Conservation (phyloP, 1,140 invertebrate genomes). For the Drosophila ficusphila region DNA sequence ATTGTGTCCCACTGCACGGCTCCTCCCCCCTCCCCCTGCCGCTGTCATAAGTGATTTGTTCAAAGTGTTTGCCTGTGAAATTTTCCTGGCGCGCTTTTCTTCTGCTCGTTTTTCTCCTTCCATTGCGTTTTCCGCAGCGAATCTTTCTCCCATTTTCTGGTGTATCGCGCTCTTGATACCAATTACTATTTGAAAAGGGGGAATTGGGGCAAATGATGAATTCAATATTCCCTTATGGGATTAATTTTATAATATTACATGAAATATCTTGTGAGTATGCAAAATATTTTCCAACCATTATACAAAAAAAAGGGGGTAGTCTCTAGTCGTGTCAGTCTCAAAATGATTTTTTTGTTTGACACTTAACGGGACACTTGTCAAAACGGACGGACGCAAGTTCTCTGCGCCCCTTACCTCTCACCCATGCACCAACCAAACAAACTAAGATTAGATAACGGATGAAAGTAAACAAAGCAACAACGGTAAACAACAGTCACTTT, state of each 20-base stretch:
- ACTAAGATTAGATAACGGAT: constrained; percentile 29
- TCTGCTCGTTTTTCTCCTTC: constrained; percentile 2
- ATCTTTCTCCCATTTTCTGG: background rate
- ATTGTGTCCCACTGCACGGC: background rate
- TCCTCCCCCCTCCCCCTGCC: background rate
- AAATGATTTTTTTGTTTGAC: constrained; percentile 61
- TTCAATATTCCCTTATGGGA: too few species aligned
- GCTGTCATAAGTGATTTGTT: constrained; percentile 75
- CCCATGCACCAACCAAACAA: background rate
- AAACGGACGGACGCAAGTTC: constrained; percentile 21
- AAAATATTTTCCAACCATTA: background rate
- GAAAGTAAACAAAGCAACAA: constrained; percentile 8
- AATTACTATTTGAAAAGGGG: background rate
- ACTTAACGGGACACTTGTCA: constrained; percentile 69
- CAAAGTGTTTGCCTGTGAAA: constrained; percentile 68
- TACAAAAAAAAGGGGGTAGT: background rate
- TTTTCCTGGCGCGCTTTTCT: constrained; percentile 55
- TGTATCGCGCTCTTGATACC: background rate
- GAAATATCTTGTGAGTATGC: too few species aligned
- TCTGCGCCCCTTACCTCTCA: background rate
- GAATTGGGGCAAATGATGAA: too few species aligned
- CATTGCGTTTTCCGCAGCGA: constrained; percentile 10
- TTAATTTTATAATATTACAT: too few species aligned
- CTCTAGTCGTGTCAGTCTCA: background rate
- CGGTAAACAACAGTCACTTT: constrained; percentile 27